Conservation (phyloP, 2,113 vertebrate species). For the Xenopus borealis region DNA sequence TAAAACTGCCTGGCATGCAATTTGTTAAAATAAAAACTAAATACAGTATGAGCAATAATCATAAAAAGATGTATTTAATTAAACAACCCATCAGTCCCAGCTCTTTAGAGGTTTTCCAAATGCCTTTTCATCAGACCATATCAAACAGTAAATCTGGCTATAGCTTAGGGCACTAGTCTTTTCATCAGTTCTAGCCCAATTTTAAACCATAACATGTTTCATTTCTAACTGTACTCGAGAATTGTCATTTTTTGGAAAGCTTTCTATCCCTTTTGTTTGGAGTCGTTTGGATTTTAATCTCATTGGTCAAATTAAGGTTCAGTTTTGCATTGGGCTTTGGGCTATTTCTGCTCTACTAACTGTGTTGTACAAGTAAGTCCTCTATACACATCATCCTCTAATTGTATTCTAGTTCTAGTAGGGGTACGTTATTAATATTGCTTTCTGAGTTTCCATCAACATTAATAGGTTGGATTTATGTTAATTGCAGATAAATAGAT, state of each 20-base stretch:
- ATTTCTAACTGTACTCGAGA: conserved; percentile 16
- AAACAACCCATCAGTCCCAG: too few species aligned
- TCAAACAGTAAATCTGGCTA: neutral
- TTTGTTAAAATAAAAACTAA: too few species aligned
- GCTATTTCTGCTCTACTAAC: conserved; percentile 32
- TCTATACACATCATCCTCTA: neutral
- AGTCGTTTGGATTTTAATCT: neutral
- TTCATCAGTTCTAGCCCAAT: conserved; percentile 20
- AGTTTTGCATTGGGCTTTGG: conserved; percentile 5
- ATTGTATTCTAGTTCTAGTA: neutral
- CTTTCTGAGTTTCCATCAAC: neutral
- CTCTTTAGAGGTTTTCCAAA: too few species aligned
- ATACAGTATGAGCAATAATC: too few species aligned
- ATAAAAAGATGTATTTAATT: too few species aligned
- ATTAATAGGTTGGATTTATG: neutral
- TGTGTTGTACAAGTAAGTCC: conserved; percentile 4
- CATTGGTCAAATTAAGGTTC: neutral
- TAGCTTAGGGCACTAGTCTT: conserved; percentile 4
- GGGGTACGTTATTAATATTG: neutral
- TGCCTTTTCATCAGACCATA: too few species aligned
- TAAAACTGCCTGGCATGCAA: too few species aligned
- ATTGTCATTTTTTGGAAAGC: neutral
- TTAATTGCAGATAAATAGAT: too few species aligned
- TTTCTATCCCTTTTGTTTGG: conserved; percentile 3
- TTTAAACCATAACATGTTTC: conserved; percentile 30